phyloP scores from a whole-genome alignment of 1,140 invertebrate genomes.

The Aradophagus sp. region DNA sequence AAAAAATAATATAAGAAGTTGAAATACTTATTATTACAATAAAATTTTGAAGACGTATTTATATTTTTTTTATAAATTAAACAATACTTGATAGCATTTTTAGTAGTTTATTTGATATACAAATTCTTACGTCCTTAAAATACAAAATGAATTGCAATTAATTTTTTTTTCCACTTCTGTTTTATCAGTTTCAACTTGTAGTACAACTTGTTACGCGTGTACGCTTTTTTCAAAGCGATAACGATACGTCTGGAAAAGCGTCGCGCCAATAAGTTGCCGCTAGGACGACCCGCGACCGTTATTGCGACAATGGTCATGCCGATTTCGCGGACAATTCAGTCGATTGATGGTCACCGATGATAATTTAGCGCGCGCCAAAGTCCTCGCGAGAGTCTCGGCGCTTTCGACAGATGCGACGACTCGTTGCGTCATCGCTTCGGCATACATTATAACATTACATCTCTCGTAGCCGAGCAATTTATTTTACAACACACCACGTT shows the following conservation, averaged over 20 bases:
- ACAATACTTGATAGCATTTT: too few relatives aligned
- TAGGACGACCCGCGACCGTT: constrained; percentile 9
- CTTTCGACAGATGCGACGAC: too few relatives aligned
- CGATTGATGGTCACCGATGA: constrained; percentile 52
- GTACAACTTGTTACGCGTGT: constrained; percentile 39
- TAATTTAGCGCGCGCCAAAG: constrained; percentile 57
- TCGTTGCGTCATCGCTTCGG: too few relatives aligned
- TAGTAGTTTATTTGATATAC: too few relatives aligned
- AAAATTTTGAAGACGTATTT: too few relatives aligned
- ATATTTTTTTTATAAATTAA: too few relatives aligned
- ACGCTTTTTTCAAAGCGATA: constrained; percentile 30
- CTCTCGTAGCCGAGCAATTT: too few relatives aligned
- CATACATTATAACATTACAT: too few relatives aligned
- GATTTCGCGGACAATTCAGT: constrained; percentile 37
- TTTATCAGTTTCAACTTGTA: constrained; percentile 30
- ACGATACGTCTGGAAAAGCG: constrained; percentile 4
- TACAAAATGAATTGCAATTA: constrained; percentile 5
- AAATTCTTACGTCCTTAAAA: too few relatives aligned
- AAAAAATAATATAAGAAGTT: too few relatives aligned
- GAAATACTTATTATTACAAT: too few relatives aligned
- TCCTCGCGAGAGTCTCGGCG: constrained; percentile 37
- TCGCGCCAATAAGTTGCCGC: constrained; percentile 11
- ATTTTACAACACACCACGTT: too few relatives aligned
- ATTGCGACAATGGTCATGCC: constrained; percentile 29
- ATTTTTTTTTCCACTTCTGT: constrained; percentile 14